Evolutionary conservation across 2,797 vertebrate genomes (phyloP).

Genomic region (Erethizon dorsatum): DNA sequence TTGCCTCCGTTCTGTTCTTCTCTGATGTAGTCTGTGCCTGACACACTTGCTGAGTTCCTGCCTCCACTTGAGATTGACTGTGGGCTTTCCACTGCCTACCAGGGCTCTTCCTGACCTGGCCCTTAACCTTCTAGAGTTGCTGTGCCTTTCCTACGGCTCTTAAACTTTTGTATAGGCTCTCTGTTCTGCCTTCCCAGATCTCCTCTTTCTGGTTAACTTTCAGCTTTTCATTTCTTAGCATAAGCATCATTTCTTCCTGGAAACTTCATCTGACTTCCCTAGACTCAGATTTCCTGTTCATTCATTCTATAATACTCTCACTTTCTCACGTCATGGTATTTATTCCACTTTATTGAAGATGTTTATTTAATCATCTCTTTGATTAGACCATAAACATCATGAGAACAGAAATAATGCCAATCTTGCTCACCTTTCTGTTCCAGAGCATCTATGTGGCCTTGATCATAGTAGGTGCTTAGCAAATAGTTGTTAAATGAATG

Average conservation of each 20-base stretch:
- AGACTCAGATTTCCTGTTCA: not conserved
- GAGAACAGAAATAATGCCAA: not conserved
- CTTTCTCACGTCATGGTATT: not conserved
- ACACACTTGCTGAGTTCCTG: not conserved
- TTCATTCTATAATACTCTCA: not conserved
- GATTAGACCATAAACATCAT: not conserved
- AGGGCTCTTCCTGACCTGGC: not conserved
- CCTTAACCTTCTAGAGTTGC: not conserved
- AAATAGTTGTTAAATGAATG: slow-evolving; percentile 31
- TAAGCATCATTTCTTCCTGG: not conserved
- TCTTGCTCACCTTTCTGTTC: slow-evolving; percentile 1
- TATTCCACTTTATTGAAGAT: not conserved
- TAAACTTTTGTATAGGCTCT: not conserved
- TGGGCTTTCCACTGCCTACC: slow-evolving; percentile 2
- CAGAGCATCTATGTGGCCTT: not conserved
- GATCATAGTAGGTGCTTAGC: not conserved
- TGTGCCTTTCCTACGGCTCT: not conserved
- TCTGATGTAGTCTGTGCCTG: not conserved
- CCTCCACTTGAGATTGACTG: not conserved
- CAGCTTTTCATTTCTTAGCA: not conserved
- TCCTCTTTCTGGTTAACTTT: not conserved
- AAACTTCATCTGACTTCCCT: not conserved
- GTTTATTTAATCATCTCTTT: not conserved
- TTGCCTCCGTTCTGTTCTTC: not conserved
- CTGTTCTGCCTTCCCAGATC: not conserved